Evolutionary conservation across 2,888 invertebrate genomes (phyloP).

Genomic region (Octodonta nipae): DNA sequence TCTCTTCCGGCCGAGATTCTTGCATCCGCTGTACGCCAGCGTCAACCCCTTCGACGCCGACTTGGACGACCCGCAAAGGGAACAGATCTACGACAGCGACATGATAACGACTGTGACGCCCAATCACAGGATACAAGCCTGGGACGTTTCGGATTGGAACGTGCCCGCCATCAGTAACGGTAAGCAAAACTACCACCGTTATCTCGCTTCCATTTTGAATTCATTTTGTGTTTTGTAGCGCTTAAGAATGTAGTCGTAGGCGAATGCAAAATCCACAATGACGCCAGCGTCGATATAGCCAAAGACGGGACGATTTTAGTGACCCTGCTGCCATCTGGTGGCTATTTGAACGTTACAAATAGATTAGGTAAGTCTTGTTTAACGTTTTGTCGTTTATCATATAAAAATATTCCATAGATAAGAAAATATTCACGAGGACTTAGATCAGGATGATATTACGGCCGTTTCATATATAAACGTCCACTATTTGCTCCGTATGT

Average conservation of each 20-base stretch:
- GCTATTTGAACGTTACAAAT: constrained; percentile 53
- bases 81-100: constrained; percentile 32
- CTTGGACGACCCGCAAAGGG: constrained; percentile 31
- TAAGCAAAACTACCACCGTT: too few species aligned
- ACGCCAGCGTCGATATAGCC: constrained; percentile 74
- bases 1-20: constrained; percentile 31
- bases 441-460: too few species aligned
- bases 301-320: constrained; percentile 65
- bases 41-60: constrained; percentile 32
- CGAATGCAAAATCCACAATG: constrained; percentile 74
- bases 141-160: constrained; percentile 61
- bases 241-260: constrained; percentile 64
- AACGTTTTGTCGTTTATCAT: too few species aligned
- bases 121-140: constrained; percentile 69
- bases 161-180: constrained; percentile 64
- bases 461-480: too few species aligned
- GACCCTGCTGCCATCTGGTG: constrained; percentile 58
- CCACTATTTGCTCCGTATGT: neutral
- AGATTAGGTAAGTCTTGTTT: constrained; percentile 50
- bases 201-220: neutral
- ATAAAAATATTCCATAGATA: too few species aligned
- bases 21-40: constrained; percentile 39
- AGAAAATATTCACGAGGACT: too few species aligned
- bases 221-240: constrained; percentile 35
- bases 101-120: constrained; percentile 45